Percentiles rank a stretch among this genome's conserved stretches.
phyloP scores from a whole-genome alignment of 2,888 invertebrate species.

The Hypselothyrea guttata region DNA sequence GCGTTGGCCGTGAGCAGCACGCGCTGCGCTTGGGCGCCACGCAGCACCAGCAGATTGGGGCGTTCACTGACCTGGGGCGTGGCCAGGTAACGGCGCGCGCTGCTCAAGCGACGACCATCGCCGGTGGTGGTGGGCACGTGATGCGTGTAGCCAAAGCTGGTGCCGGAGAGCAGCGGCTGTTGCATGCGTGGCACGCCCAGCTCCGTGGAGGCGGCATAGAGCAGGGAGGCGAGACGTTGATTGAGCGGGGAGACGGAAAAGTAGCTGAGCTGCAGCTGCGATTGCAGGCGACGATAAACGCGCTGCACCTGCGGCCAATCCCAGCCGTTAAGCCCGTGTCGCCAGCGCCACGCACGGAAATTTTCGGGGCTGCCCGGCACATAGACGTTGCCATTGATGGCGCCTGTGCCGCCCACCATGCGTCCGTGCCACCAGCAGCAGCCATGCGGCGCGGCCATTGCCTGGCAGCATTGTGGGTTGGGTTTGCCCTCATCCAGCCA shows the following conservation, averaged over 20 bases:
- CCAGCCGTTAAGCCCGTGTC: constrained; percentile 84
- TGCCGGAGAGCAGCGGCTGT: constrained; percentile 84
- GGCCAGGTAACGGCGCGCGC: constrained; percentile 85
- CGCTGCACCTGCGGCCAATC: constrained; percentile 83
- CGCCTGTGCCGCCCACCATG: constrained; percentile 85
- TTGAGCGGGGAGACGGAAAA: constrained; percentile 49
- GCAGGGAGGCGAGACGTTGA: constrained; percentile 83
- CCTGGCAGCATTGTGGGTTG: constrained; percentile 67
- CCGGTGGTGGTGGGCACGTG: constrained; percentile 84
- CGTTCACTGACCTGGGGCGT: constrained; percentile 38
- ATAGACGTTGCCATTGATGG: constrained; percentile 86
- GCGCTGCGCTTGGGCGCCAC: constrained; percentile 50
- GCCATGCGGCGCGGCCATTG: constrained; percentile 54
- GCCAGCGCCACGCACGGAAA: constrained; percentile 84
- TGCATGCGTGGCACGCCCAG: constrained; percentile 86
- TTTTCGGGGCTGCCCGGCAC: constrained; percentile 84
- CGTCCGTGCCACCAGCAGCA: constrained; percentile 86
- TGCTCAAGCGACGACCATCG: constrained; percentile 84
- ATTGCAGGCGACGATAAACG: constrained; percentile 82
- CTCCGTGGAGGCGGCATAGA: constrained; percentile 85
- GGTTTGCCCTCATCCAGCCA: constrained; percentile 74
- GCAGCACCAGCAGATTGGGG: constrained; percentile 65
- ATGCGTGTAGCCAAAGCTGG: constrained; percentile 83
- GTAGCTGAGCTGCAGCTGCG: constrained; percentile 82
- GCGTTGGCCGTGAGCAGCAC: constrained; percentile 28